Base-by-base conservation (phyloP, 2,888 invertebrate species). In the Dryomyza anilis region DNA sequence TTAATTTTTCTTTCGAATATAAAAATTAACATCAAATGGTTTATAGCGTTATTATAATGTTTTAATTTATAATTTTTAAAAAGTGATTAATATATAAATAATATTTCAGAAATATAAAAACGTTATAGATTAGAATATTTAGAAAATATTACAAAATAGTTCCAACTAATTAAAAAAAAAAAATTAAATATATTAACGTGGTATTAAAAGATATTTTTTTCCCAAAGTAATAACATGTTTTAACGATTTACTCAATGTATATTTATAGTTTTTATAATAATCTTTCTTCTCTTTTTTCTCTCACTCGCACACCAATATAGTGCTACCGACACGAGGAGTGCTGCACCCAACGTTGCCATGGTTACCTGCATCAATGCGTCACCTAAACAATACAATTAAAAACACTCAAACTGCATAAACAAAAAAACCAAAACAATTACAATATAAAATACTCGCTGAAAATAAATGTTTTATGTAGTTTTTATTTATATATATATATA, bases 351-450 rank as follows among this genome's bases (percentile, higher is more conserved):
- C 76, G 79, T 25, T 83, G 82, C 58, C 80, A 78, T 70, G 74
- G 76, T n/a, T 83, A 74, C 64, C 68, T 77, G 29, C 79, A 79
- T 64, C 76, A 77, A 64, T 83, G 82, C 67, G 82, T 83, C 56
- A 79, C 81, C 1, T 46, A 30, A 19, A 29, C 21, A 19, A 23
- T 7, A n/a, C 8, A 1, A 55, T 8, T 19, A 23, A 36, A 33
- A 55, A 19, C 21, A 36, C 10, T n/a, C n/a, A n/a, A n/a, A n/a
- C n/a, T n/a, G n/a, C 21, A 33, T 33, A 12, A 36, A 33, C 21
- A 33, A 1, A 48, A 10, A 33, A 12, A 33, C 33, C 33, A 33
- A 6, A 33, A 33, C 33, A 33, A 33, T 12, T 6, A 33, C 12
- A 33, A 33, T 12, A 33, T 33, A 6, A 33, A 33, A 6, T 8